These are phyloP conservation scores for Microplitis manilae DNA, from an alignment of 2,888 invertebrate genomes.

Conservation along the genomic window DNA sequence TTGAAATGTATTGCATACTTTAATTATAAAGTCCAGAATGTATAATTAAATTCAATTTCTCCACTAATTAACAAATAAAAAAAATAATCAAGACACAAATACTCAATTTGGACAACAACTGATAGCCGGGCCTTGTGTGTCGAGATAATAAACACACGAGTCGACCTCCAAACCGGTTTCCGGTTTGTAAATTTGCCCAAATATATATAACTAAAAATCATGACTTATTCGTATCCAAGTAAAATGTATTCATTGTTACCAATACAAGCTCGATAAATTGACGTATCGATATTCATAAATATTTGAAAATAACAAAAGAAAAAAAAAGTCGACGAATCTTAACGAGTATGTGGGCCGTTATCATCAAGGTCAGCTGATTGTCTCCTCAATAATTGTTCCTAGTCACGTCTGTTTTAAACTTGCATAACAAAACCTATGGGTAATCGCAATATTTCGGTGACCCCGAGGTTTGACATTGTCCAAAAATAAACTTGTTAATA, in stretches of 20 bases:
- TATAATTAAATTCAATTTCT: not conserved
- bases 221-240: not conserved
- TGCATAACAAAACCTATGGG: conserved; percentile 20
- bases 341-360: not conserved
- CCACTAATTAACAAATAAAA: not conserved
- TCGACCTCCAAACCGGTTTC: conserved; percentile 49
- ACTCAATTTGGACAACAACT: conserved; percentile 5
- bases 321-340: not conserved
- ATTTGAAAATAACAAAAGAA: not conserved
- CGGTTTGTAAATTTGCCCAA: conserved; percentile 49
- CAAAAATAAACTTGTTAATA: conserved; percentile 55
- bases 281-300: too few relatives aligned
- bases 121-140: not conserved
- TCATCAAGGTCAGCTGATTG: not conserved
- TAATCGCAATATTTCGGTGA: conserved; percentile 60
- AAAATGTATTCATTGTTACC: too few relatives aligned
- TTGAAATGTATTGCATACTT: too few relatives aligned
- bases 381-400: conserved; percentile 7
- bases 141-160: conserved; percentile 21
- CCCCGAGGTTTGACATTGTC: conserved; percentile 62
- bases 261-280: too few relatives aligned
- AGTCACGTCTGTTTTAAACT: conserved; percentile 16
- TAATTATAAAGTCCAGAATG: not conserved
- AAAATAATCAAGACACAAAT: not conserved
- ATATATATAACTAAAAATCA: conserved; percentile 37